Base-by-base conservation (phyloP, 2,797 vertebrate genomes). In the Rhadinocentrus ornatus region DNA sequence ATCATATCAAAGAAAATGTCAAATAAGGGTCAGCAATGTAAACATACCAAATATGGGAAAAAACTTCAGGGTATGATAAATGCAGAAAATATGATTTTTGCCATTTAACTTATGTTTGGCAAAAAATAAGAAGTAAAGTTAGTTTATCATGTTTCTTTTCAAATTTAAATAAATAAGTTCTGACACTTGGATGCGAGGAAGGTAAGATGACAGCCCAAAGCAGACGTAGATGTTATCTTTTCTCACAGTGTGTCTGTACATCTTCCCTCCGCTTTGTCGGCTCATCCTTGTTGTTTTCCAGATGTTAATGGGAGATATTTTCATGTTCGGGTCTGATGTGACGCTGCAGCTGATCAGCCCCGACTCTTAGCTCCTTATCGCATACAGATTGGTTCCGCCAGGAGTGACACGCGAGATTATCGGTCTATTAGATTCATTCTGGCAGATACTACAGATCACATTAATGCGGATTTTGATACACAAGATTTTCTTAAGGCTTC, bases 351-450 rank as follows among this genome's bases (percentile, higher is more conserved):
- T 87, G 92, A 96, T 95, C 96, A 92, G 94, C 80, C 93, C 7
- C 31, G 31, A 31, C 31, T 31, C 31, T 6, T 6, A 95, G 94
- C 88, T 95, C 93, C 94, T 97, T 97, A 95, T 97, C 96, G 68
- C 93, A 82, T 78, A 81, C 93, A 84, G 95, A 97, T 92, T 94
- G 95, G 91, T 97, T 97, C 95, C 94, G 93, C 85, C 94, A 91
- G 91, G 94, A 95, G 95, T 94, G 88, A 86, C 95, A 94, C 78
- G 35, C 46, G 2, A 73, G 82, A 82, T 87, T 85, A 90, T 88
- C 82, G 70, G 70, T 75, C 85, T 86, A 91, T 90, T 92, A 91
- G 84, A 92, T 89, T 85, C 87, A 83, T 75, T 69, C 73, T 65
- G 83, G 76, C 86, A 82, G 66, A 61, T 84, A 78, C 77, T 77